phyloP scores from a whole-genome alignment of 1,140 invertebrate species.

The Bombus fervidus region DNA sequence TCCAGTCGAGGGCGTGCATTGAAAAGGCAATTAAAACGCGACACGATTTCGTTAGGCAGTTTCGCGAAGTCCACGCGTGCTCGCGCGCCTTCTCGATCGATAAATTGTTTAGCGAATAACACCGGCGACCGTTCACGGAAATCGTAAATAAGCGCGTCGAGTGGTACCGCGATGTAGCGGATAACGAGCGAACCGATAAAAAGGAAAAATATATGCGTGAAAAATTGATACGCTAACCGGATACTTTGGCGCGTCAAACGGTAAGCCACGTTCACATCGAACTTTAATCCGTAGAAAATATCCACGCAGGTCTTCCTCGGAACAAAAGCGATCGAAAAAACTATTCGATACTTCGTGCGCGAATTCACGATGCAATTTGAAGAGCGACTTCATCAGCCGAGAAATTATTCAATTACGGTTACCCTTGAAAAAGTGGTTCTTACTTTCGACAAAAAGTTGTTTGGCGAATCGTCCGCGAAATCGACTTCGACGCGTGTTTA shows the following conservation, averaged over 20 bases:
- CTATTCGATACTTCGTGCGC: not conserved
- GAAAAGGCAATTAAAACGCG: conserved; percentile 31
- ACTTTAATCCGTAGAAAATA: conserved; percentile 21
- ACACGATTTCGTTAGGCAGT: conserved; percentile 26
- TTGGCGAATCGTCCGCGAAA: not conserved
- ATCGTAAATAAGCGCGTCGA: conserved; percentile 30
- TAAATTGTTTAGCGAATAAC: conserved; percentile 18
- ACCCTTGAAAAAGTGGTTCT: not conserved
- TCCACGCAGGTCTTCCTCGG: not conserved
- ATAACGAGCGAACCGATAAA: not conserved
- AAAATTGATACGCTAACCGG: conserved; percentile 35
- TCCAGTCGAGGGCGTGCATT: not conserved
- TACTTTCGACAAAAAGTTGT: not conserved
- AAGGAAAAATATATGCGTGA: not conserved
- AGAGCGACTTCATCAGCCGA: not conserved
- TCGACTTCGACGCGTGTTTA: not conserved
- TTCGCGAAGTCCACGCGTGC: not conserved
- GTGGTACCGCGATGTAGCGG: not conserved
- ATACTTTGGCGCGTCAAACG: not conserved
- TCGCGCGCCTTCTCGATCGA: not conserved
- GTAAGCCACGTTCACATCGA: not conserved
- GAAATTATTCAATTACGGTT: not conserved
- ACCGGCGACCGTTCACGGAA: not conserved
- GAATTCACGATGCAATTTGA: not conserved
- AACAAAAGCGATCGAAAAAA: not conserved